Percentiles rank a stretch among this genome's conserved stretches.
These are phyloP conservation scores for Crambe crambe DNA, from an alignment of 37 sponge, comb jelly and placozoan species.

Conservation along the genomic window DNA sequence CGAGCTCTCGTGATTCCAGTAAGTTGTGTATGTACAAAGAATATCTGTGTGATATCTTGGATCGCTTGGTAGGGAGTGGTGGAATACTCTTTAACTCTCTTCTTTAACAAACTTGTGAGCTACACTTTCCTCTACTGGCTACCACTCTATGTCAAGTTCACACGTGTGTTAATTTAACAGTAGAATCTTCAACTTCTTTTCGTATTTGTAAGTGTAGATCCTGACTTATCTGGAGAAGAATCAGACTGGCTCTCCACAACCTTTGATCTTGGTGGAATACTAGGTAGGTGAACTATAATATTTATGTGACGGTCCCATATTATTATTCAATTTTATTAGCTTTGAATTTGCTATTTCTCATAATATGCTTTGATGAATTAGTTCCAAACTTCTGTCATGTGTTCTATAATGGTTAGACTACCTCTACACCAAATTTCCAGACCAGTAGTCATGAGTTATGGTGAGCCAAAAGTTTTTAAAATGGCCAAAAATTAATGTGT, in stretches of 20 bases:
- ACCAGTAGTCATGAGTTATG: too few species aligned
- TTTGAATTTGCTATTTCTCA: too few species aligned
- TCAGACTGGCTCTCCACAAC: slow-evolving; percentile 69
- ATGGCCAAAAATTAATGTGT: too few species aligned
- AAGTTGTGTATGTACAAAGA: background rate
- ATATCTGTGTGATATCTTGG: too few species aligned
- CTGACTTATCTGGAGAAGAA: slow-evolving; percentile 16
- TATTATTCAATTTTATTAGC: too few species aligned
- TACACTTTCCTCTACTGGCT: slow-evolving; percentile 93
- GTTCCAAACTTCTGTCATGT: too few species aligned
- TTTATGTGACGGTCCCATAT: too few species aligned
- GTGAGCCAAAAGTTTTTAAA: too few species aligned
- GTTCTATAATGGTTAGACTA: too few species aligned
- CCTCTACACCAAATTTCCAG: too few species aligned
- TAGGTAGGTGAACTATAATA: slow-evolving; percentile 29
- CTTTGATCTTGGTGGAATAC: slow-evolving; percentile 86
- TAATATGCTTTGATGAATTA: too few species aligned
- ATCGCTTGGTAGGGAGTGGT: slow-evolving; percentile 39
- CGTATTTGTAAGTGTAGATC: slow-evolving; percentile 5
- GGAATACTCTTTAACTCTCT: slow-evolving; percentile 79
- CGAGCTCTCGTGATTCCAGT: slow-evolving; percentile 76
- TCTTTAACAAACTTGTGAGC: slow-evolving; percentile 78
- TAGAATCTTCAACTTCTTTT: background rate
- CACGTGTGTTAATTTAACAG: slow-evolving; percentile 11
- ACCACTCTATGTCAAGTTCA: slow-evolving; percentile 66